Evolutionary conservation across 2,113 vertebrate species (phyloP), one percentile per base, ranked within the genome.

Genomic region (Seriola quinqueradiata): DNA sequence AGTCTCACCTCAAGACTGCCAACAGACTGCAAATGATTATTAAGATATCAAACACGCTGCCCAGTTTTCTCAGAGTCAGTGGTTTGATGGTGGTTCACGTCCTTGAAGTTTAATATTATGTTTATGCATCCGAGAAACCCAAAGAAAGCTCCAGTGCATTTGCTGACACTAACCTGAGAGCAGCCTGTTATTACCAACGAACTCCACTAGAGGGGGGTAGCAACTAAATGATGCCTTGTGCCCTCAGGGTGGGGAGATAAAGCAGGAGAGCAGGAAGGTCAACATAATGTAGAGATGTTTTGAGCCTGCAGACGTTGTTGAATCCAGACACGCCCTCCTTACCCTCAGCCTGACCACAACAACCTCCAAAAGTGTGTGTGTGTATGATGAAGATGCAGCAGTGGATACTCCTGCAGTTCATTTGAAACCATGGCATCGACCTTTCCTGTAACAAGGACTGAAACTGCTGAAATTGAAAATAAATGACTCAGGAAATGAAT

Each of bases 191-290:
- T 65, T 61, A 4, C 23, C 42, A 6, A 3, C 3, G 12, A 6
- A 0, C 0, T 55, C 89, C 90, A 90, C 81, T 16, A 82, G 90
- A 79, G 89, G 83, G 89, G 16, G 48, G 34, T 38, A 88, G 59
- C 21, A 3, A 77, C 46, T 21, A 71, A 8, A 19, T 28, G 61
- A 88, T 83, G 23, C 48, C 46, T 3, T 8, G 28, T 32, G 36
- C 32, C 17, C 50, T 36, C 11, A 65, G 23, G 5, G 40, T 19
- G 34, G 28, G 36, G 23, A 40, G 14, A n/a, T 14, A 1, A 28
- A 75, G 44, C 0, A 13, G 6, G 21, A 40, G 66, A 54, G 14
- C 17, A 25, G 7, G 25, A 28, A 9, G 28, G 28, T 64, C 2
- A 16, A 5, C 9, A 21, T 34, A 13, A 60, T 42, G 25, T 8